These are phyloP conservation scores for Phrynocephalus vlangalii DNA, from an alignment of 2,797 vertebrate species.

Conservation along the genomic window DNA sequence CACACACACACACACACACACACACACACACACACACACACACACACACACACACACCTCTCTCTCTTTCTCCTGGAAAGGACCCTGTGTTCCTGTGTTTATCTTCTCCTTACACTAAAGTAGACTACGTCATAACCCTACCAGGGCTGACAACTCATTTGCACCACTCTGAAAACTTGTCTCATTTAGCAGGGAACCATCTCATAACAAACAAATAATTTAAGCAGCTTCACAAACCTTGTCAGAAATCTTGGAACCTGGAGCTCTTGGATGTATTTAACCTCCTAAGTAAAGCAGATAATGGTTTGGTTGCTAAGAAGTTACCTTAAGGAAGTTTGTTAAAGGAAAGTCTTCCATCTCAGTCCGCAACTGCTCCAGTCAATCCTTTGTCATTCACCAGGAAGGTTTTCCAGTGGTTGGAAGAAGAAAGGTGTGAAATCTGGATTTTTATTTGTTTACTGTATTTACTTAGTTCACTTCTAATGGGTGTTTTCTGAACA, in stretches of 20 bases:
- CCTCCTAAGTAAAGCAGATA: background rate
- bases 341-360: background rate
- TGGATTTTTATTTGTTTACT: background rate
- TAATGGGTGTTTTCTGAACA: background rate
- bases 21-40: no score
- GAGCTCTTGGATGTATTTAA: background rate
- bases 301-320: background rate
- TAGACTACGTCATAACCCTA: background rate
- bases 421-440: background rate
- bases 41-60: no score
- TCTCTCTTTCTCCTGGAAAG: no score
- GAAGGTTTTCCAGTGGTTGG: background rate
- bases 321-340: no score
- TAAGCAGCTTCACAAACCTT: background rate
- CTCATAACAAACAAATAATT: background rate
- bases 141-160: background rate
- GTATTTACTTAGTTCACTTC: background rate
- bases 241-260: background rate
- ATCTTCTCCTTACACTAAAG: background rate
- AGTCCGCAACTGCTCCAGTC: background rate
- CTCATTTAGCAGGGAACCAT: background rate
- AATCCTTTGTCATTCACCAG: background rate
- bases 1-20: no score
- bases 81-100: no score
- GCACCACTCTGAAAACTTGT: background rate